A percentile compares a stretch with the other conserved stretches of the same genome.
Evolutionary conservation across 2,888 invertebrate species (phyloP).

Genomic region (Ellobium chinense): DNA sequence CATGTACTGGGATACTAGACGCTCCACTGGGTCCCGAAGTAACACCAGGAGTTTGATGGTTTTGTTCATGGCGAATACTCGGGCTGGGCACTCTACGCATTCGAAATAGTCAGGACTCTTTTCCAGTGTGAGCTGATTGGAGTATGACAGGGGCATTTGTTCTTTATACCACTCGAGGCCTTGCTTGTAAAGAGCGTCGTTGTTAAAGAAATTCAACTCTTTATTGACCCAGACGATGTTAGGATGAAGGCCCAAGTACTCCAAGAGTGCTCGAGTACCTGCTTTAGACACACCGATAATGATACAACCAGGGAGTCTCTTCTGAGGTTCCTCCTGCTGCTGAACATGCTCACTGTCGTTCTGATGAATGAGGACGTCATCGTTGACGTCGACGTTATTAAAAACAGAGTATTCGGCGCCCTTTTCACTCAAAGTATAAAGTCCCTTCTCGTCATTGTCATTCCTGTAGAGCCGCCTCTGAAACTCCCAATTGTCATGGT

Average conservation of each 20-base stretch:
- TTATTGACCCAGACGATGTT: slow-evolving; percentile 6
- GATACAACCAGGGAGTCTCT: slow-evolving; percentile 20
- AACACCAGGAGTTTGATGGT: slow-evolving; percentile 21
- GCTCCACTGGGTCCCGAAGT: slow-evolving; percentile 39
- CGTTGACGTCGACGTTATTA: too few relatives aligned
- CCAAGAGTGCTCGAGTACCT: slow-evolving; percentile 37
- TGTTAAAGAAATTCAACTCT: slow-evolving; percentile 38
- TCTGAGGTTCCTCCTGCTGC: neutral
- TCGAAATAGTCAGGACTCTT: slow-evolving; percentile 44
- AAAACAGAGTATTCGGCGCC: too few relatives aligned
- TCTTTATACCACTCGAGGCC: slow-evolving; percentile 33
- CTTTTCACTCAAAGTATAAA: too few relatives aligned
- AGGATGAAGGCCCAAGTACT: slow-evolving; percentile 37
- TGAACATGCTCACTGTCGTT: too few relatives aligned
- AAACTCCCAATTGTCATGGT: too few relatives aligned
- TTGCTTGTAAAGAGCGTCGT: neutral
- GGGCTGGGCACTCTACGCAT: neutral
- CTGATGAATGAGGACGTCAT: too few relatives aligned
- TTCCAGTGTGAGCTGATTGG: slow-evolving; percentile 31
- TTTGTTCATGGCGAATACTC: slow-evolving; percentile 3
- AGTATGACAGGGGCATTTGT: slow-evolving; percentile 31
- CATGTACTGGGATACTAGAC: slow-evolving; percentile 46
- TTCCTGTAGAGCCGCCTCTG: too few relatives aligned
- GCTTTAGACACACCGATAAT: slow-evolving; percentile 42
- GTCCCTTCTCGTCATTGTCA: too few relatives aligned